Percentiles rank a stretch among this genome's conserved stretches.
Conservation (phyloP, 2,888 invertebrate species). For the Trypoxylon attenuatum region DNA sequence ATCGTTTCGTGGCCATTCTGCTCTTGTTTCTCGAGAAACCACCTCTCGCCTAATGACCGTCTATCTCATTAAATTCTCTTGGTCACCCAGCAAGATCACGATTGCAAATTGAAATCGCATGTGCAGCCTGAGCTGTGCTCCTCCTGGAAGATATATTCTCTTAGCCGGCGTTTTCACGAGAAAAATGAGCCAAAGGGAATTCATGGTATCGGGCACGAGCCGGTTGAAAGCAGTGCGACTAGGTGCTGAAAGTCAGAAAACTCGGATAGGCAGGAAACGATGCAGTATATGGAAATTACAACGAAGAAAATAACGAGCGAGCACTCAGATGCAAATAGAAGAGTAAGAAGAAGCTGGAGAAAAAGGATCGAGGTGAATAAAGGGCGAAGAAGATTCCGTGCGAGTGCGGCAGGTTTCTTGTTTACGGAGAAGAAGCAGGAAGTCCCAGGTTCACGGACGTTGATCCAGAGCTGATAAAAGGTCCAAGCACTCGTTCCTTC, state of each 20-base stretch:
- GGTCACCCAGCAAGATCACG: too few relatives aligned
- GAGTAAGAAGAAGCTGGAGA: neutral
- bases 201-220: too few relatives aligned
- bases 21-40: neutral
- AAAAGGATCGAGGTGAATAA: slow-evolving; percentile 1
- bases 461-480: slow-evolving; percentile 44
- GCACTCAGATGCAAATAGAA: neutral
- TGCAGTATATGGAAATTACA: neutral
- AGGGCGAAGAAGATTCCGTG: slow-evolving; percentile 20
- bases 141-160: too few relatives aligned
- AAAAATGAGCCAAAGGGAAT: neutral
- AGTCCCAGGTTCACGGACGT: slow-evolving; percentile 22
- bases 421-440: slow-evolving; percentile 24
- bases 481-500: neutral
- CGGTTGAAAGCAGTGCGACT: too few relatives aligned
- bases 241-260: too few relatives aligned
- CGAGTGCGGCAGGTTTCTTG: slow-evolving; percentile 33
- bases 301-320: neutral
- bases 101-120: too few relatives aligned
- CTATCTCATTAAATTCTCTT: neutral
- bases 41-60: neutral
- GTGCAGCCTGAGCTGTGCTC: too few relatives aligned
- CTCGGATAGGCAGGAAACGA: neutral
- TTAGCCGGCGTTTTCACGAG: too few relatives aligned
- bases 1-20: neutral